Conservation (phyloP, 2,888 invertebrate species). For the Diachrysia chrysitis region DNA sequence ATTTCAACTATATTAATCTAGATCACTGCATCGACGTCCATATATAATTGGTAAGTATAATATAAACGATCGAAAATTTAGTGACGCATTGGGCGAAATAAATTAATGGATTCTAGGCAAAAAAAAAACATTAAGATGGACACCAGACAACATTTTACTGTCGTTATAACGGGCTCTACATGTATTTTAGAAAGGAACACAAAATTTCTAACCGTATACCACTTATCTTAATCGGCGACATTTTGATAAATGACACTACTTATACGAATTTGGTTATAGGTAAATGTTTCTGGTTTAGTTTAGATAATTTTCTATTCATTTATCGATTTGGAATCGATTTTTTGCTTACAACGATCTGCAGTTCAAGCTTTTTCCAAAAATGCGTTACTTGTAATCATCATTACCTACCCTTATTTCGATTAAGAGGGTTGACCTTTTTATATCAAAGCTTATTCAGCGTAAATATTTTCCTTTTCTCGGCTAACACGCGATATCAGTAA, state of each 20-base stretch:
- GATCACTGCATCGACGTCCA: not conserved
- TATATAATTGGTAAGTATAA: not conserved
- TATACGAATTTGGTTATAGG: not conserved
- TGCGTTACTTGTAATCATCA: conserved; percentile 1
- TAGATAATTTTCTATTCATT: too few relatives aligned
- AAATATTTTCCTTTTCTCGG: too few relatives aligned
- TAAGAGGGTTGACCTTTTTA: not conserved
- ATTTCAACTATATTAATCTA: not conserved
- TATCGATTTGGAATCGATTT: too few relatives aligned
- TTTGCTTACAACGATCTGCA: not conserved
- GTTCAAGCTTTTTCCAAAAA: not conserved
- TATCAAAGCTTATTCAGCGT: not conserved
- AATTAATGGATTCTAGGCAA: conserved; percentile 4
- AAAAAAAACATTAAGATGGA: not conserved
- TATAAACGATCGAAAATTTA: too few relatives aligned
- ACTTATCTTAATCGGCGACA: conserved; percentile 13
- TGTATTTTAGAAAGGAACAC: conserved; percentile 27
- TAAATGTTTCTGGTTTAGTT: not conserved
- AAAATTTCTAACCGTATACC: conserved; percentile 18
- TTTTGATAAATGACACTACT: conserved; percentile 17
- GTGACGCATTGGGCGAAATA: not conserved
- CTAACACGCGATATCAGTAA: not conserved
- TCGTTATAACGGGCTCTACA: conserved; percentile 21
- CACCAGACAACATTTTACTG: conserved; percentile 7
- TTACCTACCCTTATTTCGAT: not conserved